Base-by-base conservation (phyloP, 1,140 invertebrate genomes). In the Trachelipus rathkii region DNA sequence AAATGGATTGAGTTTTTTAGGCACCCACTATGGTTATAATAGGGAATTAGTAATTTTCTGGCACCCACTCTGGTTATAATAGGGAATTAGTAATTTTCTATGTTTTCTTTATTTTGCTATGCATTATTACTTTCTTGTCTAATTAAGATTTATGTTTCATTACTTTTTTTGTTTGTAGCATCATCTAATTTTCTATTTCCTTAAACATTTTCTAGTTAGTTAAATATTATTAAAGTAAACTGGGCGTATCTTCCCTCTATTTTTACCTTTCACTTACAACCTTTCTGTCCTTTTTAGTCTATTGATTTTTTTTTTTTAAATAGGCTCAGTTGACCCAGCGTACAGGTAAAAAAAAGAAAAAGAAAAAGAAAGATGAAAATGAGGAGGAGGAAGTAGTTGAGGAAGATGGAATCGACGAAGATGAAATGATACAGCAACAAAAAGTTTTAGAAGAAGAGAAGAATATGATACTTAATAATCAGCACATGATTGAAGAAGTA, bases 371-470 rank as follows among this genome's bases (percentile, higher is more conserved):
- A 2, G 44, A 4, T 50, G 33, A 23, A 0, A 21, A 60, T 10
- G 72, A 60, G 19, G 72, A 43, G 1, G 24, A 76, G 13, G 75
- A 76, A 23, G 79, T 79, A 72, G n/a, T n/a, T n/a, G 82, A 82
- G n/a, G 82, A 82, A 43, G 83, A 82, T 13, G 76, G 46, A 19
- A 77, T 71, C 68, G 77, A 77, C 11, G 77, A 77, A 45, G 77
- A 78, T 9, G 82, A 82, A 74, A 83, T 86, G 77, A 82, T 84
- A 53, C 84, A 87, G 72, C 85, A 88, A 77, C 84, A 88, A 78
- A 80, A 82, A 10, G 85, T 85, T 78, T 82, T 90, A 68, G 87
- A 89, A 75, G 82, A 87, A 72, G 89, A 91, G 77, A 86, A 88
- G 74, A 79, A 85, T 71, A 84, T 84, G 43, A 87, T 89, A 73